These are phyloP conservation scores for Chrysina gloriosa DNA, from an alignment of 2,888 invertebrate genomes.

Conservation along the genomic window DNA sequence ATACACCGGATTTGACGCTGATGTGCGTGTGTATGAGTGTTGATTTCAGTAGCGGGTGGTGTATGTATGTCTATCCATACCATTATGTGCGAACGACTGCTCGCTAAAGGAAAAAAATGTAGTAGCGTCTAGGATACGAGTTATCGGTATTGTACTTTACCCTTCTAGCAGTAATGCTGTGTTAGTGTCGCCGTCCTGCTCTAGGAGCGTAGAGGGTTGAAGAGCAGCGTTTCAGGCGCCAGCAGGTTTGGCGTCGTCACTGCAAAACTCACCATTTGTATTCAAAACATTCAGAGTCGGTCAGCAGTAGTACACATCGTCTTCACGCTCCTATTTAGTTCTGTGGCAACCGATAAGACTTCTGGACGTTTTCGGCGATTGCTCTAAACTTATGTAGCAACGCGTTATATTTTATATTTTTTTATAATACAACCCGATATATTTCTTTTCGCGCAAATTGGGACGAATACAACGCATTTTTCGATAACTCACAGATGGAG, in stretches of 20 bases:
- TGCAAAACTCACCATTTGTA: constrained; percentile 46
- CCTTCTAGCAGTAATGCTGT: not conserved
- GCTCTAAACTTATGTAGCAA: not conserved
- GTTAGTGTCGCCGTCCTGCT: constrained; percentile 47
- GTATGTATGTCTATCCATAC: not conserved
- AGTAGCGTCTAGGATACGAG: constrained; percentile 13
- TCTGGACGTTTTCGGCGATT: not conserved
- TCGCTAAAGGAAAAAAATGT: constrained; percentile 16
- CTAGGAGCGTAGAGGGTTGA: constrained; percentile 53
- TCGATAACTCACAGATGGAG: not conserved
- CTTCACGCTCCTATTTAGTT: constrained; percentile 31
- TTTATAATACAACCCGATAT: not conserved
- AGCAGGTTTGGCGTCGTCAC: constrained; percentile 52
- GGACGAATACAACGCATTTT: not conserved
- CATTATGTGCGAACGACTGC: constrained; percentile 4
- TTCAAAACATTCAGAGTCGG: constrained; percentile 45
- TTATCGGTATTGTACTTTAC: not conserved
- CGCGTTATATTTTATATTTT: not conserved
- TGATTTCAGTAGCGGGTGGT: not conserved
- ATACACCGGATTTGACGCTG: not conserved
- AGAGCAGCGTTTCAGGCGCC: constrained; percentile 51
- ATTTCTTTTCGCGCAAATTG: not conserved
- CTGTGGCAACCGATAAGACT: not conserved
- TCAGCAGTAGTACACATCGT: constrained; percentile 45
- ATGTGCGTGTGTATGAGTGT: not conserved